Conservation (phyloP, 37 sponge, comb jelly and placozoan species). For the Cladorhizidae sp. region DNA sequence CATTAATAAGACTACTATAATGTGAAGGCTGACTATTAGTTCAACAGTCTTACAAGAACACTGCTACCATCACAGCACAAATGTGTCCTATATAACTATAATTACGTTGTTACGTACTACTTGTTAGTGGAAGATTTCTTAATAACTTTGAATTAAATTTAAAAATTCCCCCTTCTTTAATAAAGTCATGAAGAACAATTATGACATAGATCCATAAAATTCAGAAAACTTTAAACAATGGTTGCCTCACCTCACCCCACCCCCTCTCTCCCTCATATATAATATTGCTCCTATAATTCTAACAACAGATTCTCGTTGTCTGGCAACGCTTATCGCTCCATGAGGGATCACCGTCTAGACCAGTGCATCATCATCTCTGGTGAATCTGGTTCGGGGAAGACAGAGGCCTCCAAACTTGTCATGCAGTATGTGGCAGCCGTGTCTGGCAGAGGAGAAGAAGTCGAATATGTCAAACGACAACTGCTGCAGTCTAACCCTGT, state of each 20-base stretch:
- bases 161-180: too few relatives aligned
- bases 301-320: slow-evolving; percentile 74
- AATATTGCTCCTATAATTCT: not conserved
- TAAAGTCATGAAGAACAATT: too few relatives aligned
- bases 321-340: slow-evolving; percentile 79
- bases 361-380: slow-evolving; percentile 93
- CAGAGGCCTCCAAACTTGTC: slow-evolving; percentile 89
- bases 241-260: not conserved
- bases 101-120: too few relatives aligned
- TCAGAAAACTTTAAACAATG: too few relatives aligned
- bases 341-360: slow-evolving; percentile 73
- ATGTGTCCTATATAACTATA: too few relatives aligned
- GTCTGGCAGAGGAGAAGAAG: slow-evolving; percentile 78
- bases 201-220: too few relatives aligned
- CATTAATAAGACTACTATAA: too few relatives aligned
- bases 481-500: slow-evolving; percentile 88
- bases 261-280: not conserved
- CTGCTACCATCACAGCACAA: too few relatives aligned
- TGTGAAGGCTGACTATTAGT: too few relatives aligned
- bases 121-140: too few relatives aligned
- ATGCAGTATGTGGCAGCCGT: slow-evolving; percentile 91
- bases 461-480: slow-evolving; percentile 80
- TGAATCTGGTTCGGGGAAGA: slow-evolving; percentile 92
- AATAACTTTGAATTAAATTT: too few relatives aligned
- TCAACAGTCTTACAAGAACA: too few relatives aligned